Evolutionary conservation across 2,888 invertebrate species (phyloP).

Genomic region (Dyspetes luteomarginatus): DNA sequence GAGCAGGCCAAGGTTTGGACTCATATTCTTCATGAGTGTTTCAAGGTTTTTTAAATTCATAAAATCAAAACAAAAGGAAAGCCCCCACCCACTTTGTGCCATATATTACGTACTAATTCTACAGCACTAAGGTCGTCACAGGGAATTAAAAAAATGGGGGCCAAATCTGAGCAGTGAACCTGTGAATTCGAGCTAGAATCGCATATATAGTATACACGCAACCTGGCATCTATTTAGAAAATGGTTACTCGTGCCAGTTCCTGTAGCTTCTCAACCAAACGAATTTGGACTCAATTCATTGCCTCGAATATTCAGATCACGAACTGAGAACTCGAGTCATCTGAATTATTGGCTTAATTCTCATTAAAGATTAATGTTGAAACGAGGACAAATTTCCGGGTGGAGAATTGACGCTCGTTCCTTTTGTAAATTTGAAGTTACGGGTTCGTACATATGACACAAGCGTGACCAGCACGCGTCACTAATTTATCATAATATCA

Average conservation of each 20-base stretch:
- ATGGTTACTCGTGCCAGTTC: slow-evolving; percentile 56
- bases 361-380: slow-evolving; percentile 70
- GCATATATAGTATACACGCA: background rate
- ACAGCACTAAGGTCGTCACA: too few relatives aligned
- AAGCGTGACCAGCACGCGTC: background rate
- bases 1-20: too few relatives aligned
- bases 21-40: too few relatives aligned
- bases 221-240: slow-evolving; percentile 54
- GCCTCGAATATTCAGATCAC: slow-evolving; percentile 60
- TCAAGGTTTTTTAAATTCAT: too few relatives aligned
- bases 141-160: too few relatives aligned
- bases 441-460: background rate
- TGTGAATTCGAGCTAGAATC: slow-evolving; percentile 48
- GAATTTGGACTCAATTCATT: too few relatives aligned
- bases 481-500: background rate
- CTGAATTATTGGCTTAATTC: slow-evolving; percentile 82
- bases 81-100: too few relatives aligned
- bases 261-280: too few relatives aligned
- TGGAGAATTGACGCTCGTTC: background rate
- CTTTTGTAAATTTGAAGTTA: background rate
- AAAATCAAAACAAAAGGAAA: too few relatives aligned
- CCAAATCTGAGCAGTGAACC: too few relatives aligned
- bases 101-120: too few relatives aligned
- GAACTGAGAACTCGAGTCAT: slow-evolving; percentile 33
- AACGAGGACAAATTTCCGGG: background rate